Percentiles rank a stretch among this genome's conserved stretches.
phyloP scores from a whole-genome alignment of 1,140 invertebrate species.

The Microplitis demolitor region DNA sequence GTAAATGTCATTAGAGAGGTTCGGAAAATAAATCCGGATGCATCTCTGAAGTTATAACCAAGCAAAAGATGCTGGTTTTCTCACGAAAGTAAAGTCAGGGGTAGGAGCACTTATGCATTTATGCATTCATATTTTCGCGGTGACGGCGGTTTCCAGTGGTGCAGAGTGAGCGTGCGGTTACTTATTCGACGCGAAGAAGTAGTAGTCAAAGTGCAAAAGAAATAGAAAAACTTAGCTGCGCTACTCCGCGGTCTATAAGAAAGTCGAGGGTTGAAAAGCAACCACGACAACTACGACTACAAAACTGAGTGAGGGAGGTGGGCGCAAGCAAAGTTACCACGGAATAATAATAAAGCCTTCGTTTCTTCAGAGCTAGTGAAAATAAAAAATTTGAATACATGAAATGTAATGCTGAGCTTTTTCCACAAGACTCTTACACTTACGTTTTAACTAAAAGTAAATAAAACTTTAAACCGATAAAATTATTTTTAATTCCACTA shows the following conservation, averaged over 20 bases:
- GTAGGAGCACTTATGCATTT: constrained; percentile 60
- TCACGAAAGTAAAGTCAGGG: constrained; percentile 18
- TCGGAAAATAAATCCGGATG: no score
- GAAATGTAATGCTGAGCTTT: constrained; percentile 52
- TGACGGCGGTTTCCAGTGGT: constrained; percentile 44
- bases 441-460: constrained; percentile 18
- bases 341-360: constrained; percentile 63
- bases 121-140: constrained; percentile 63
- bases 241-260: no score
- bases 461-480: not conserved
- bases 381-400: constrained; percentile 63
- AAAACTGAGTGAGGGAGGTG: constrained; percentile 36
- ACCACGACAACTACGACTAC: not conserved
- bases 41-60: not conserved
- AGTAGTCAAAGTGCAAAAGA: constrained; percentile 17
- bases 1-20: no score
- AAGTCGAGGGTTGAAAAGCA: constrained; percentile 15
- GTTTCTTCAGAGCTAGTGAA: constrained; percentile 32
- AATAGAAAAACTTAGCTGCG: not conserved
- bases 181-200: constrained; percentile 31
- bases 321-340: constrained; percentile 58
- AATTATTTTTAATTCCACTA: no score
- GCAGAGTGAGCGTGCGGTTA: constrained; percentile 42
- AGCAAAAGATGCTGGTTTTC: not conserved
- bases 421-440: constrained; percentile 14